Evolutionary conservation across 2,888 invertebrate genomes (phyloP), one percentile per base, ranked within the genome.

Genomic region (Ametastegia equiseti): DNA sequence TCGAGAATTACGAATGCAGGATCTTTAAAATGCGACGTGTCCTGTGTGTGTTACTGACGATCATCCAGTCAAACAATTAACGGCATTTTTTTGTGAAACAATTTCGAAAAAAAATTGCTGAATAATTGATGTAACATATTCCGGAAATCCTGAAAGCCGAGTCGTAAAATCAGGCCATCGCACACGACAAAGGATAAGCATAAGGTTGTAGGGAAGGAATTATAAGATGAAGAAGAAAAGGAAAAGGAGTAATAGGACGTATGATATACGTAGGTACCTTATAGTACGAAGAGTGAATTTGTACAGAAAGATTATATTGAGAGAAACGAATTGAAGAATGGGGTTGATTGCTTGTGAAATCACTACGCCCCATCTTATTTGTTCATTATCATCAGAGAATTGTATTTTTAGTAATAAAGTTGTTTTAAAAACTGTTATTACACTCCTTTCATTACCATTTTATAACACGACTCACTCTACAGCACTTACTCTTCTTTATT

Each of bases 361-460:
- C 45, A 27, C n/a, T 36, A 23, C 19, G 6, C 75, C 11, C 13
- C 15, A 54, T 54, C 30, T 33, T 50, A 33, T 13, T 36, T 75
- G 9, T 75, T 75, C 73, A 50, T 75, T 75, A 75, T 33, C 33
- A 54, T 50, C 50, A 75, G 75, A 75, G 54, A 75, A 45, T 45
- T 75, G 75, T 75, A 75, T 75, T 75, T 75, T 75, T 54, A 75
- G 75, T 75, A 75, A 75, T 54, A 75, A 75, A 75, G 54, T 75
- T 75, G 75, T 75, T 75, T 75, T 75, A 9, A 75, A 75, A 75
- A 75, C 75, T 75, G 75, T 75, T 75, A 75, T 75, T 2, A 33
- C 11, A 3, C 33, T 19, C 13, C 6, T 47, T 15, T 5, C 47
- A 27, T 71, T 47, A 27, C 2, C 47, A 27, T 71, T 71, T 27